phyloP scores from a whole-genome alignment of 1,140 invertebrate genomes.

The Caerostris extrusa region DNA sequence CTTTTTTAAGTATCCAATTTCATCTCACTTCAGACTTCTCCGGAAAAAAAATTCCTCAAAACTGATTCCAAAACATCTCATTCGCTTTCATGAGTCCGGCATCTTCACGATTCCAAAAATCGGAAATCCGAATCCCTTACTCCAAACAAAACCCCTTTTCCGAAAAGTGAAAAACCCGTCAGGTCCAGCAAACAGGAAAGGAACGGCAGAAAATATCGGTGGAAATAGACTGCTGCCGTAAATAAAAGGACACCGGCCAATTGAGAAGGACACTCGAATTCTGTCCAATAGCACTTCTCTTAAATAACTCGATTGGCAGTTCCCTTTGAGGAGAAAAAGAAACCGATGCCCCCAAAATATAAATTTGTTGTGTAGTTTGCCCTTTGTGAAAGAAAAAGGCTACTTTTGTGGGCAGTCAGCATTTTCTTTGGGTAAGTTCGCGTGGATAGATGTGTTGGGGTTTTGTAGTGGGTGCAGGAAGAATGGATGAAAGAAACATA shows the following conservation, averaged over 20 bases:
- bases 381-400: slow-evolving; percentile 25
- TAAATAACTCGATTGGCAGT: slow-evolving; percentile 73
- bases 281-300: slow-evolving; percentile 53
- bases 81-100: not conserved
- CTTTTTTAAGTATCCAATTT: too few relatives aligned
- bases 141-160: not conserved
- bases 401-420: slow-evolving; percentile 39
- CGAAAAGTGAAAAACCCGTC: not conserved
- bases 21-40: not conserved
- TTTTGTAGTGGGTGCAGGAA: slow-evolving; percentile 1
- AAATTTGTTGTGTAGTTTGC: slow-evolving; percentile 43
- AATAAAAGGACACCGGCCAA: slow-evolving; percentile 51
- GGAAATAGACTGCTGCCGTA: slow-evolving; percentile 57
- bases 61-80: not conserved
- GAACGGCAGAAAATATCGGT: not conserved
- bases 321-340: slow-evolving; percentile 31
- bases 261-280: not conserved
- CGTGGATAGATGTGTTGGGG: not conserved
- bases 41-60: not conserved
- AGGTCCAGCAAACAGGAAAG: not conserved
- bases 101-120: not conserved
- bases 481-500: not conserved
- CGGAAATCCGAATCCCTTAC: not conserved
- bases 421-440: not conserved
- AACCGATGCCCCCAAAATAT: slow-evolving; percentile 48